These are phyloP conservation scores for Buathra laborator DNA, from an alignment of 2,888 invertebrate species.

Conservation along the genomic window DNA sequence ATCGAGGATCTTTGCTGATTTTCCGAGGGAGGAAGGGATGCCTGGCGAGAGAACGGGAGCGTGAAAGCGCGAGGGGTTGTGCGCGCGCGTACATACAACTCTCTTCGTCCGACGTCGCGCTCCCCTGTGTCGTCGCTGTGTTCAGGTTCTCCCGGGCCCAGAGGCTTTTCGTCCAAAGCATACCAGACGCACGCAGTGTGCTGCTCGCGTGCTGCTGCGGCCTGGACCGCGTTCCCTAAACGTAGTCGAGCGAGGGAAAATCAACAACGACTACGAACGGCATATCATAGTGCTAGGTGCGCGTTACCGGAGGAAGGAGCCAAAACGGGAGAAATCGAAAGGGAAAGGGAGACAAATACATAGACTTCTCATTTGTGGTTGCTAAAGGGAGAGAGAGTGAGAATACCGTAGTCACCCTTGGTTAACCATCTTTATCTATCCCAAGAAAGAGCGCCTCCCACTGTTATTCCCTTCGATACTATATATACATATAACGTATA, in stretches of 20 bases:
- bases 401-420: conserved; percentile 33
- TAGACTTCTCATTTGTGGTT: neutral
- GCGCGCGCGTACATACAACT: conserved; percentile 66
- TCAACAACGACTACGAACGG: conserved; percentile 6
- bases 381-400: conserved; percentile 43
- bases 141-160: conserved; percentile 77
- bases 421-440: conserved; percentile 45
- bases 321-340: neutral
- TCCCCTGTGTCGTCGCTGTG: conserved; percentile 67
- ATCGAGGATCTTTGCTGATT: conserved; percentile 83
- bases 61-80: conserved; percentile 48
- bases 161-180: conserved; percentile 70
- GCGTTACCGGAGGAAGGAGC: conserved; percentile 7
- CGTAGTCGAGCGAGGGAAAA: conserved; percentile 50
- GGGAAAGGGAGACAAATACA: neutral
- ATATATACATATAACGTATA: conserved; percentile 23
- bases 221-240: conserved; percentile 80
- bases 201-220: conserved; percentile 77
- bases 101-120: conserved; percentile 65
- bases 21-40: conserved; percentile 77
- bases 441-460: conserved; percentile 30
- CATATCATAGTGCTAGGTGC: conserved; percentile 42
- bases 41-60: conserved; percentile 25
- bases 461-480: conserved; percentile 46
- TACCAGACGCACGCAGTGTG: conserved; percentile 76